Conservation (phyloP, 2,888 invertebrate genomes). For the Atherix ibis region DNA sequence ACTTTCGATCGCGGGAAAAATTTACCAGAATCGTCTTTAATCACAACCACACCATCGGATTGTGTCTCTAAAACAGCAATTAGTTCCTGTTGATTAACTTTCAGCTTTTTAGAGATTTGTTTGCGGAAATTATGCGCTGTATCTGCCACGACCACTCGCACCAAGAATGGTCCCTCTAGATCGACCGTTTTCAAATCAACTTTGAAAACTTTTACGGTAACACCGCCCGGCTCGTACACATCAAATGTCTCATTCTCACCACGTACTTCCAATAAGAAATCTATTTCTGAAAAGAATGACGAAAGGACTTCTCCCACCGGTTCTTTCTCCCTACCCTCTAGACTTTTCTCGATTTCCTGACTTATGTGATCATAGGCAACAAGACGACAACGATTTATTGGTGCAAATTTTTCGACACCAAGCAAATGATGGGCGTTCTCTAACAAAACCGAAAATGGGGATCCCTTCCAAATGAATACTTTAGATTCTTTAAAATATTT, state of each 20-base stretch:
- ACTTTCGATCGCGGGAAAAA: constrained; percentile 29
- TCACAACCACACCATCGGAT: constrained; percentile 26
- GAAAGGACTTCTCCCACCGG: constrained; percentile 32
- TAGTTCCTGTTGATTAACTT: constrained; percentile 30
- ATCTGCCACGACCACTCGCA: constrained; percentile 41
- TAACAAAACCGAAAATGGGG: constrained; percentile 42
- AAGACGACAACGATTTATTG: constrained; percentile 50
- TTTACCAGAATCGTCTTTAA: constrained; percentile 22
- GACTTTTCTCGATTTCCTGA: constrained; percentile 50
- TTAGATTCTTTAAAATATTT: constrained; percentile 38
- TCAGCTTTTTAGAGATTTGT: constrained; percentile 36
- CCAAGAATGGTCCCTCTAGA: constrained; percentile 41
- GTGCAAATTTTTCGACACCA: constrained; percentile 40
- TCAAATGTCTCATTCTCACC: constrained; percentile 43
- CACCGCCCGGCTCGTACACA: constrained; percentile 45
- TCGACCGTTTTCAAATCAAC: constrained; percentile 45
- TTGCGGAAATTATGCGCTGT: constrained; percentile 41
- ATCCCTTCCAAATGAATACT: constrained; percentile 42
- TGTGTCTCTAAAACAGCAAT: constrained; percentile 32
- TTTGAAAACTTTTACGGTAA: constrained; percentile 40
- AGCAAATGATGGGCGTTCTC: constrained; percentile 42
- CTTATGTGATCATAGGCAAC: constrained; percentile 49
- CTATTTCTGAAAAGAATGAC: constrained; percentile 32
- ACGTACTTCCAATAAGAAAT: constrained; percentile 51
- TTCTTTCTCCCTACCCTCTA: constrained; percentile 41